A percentile compares a stretch with the other conserved stretches of the same genome.
These are phyloP conservation scores for Esox masquinongy DNA, from an alignment of 2,797 vertebrate genomes.

Conservation along the genomic window DNA sequence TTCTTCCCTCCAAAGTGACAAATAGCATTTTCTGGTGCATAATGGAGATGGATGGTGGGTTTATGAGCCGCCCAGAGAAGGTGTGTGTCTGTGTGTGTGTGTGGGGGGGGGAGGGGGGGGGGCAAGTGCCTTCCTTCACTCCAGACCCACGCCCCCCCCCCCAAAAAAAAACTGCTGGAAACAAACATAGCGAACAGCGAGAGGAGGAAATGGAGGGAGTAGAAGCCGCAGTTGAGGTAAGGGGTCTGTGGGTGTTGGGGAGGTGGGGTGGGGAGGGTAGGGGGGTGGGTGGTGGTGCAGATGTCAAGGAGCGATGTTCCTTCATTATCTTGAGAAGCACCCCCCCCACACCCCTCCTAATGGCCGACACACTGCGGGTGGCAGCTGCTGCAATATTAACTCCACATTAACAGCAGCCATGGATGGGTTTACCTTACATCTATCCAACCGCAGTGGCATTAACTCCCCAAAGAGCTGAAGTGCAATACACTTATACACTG, in stretches of 20 bases:
- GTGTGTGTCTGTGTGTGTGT: slow-evolving; percentile 37
- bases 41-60: slow-evolving; percentile 81
- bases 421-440: slow-evolving; percentile 49
- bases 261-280: slow-evolving; percentile 10
- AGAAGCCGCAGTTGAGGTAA: not conserved
- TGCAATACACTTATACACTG: not conserved
- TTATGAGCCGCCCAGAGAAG: slow-evolving; percentile 74
- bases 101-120: not conserved
- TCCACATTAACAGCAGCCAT: slow-evolving; percentile 56
- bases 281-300: slow-evolving; percentile 46
- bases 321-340: slow-evolving; percentile 57
- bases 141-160: not conserved
- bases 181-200: slow-evolving; percentile 9
- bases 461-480: not conserved
- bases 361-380: slow-evolving; percentile 65
- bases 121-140: not conserved
- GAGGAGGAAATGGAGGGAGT: slow-evolving; percentile 17
- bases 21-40: slow-evolving; percentile 78
- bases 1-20: slow-evolving; percentile 80
- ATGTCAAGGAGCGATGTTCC: slow-evolving; percentile 61
- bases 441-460: not conserved
- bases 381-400: slow-evolving; percentile 70
- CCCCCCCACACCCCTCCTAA: slow-evolving; percentile 57
- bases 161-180: slow-evolving; percentile 6
- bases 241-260: not conserved